Evolutionary conservation across 2,113 vertebrate genomes (phyloP), one percentile per base, ranked within the genome.

Genomic region (Myiozetetes cayanensis): DNA sequence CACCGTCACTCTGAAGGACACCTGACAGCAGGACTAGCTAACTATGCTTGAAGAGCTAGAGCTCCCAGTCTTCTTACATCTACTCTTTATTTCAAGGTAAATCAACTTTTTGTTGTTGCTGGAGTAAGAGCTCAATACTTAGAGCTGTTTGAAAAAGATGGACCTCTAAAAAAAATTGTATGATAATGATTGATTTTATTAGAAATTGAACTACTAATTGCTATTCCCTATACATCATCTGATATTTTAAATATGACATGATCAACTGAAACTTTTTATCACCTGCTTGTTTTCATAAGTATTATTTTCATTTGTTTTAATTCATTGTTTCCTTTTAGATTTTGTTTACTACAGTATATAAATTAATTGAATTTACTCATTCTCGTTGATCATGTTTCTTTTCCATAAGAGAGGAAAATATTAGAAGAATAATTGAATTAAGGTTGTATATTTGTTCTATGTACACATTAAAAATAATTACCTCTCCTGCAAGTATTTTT

Each of bases 11-110:
- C 70, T 94, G 73, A 87, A 90, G 89, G 91, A 93, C 61, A 87
- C 52, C 87, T 90, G 82, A 55, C 75, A 80, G 72, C 90, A 88
- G 72, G 85, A 94, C 41, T 92, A 91, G 84, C 75, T 93, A 90
- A 59, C 35, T 93, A 50, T 81, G 47, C 73, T 61, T 86, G 81
- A 96, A 95, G 63, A 90, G 75, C 59, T 94, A 95, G 49, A 89
- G 12, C n/a, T 96, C 39, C 30, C 76, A 67, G 50, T 71, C 88
- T 92, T 75, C 87, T 95, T 78, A 85, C 65, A 83, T 23, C 63
- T 89, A 65, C 50, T 90, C 56, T 90, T 80, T 88, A 39, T 90
- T 68, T 56, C 74, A 89, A 95, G 93, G 94, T 96, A 95, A 95
- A 95, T 81, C 30, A 76, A 35, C 46, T 84, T 85, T 85, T 94